Percentiles rank a stretch among this genome's conserved stretches.
phyloP scores from a whole-genome alignment of 2,113 vertebrate species.

The Rattus rattus region DNA sequence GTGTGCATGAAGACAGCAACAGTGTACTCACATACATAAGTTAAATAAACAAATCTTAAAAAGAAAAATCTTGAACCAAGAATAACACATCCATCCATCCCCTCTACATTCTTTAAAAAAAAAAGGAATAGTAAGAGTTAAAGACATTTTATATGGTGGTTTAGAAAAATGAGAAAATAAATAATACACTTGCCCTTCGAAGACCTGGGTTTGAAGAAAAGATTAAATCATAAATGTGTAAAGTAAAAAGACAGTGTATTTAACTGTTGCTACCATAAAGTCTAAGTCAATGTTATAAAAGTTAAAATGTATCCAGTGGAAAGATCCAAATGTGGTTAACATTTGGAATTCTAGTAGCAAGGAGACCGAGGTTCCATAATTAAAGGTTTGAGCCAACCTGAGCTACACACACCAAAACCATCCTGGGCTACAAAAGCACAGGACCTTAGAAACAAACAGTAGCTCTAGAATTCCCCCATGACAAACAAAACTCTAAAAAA shows the following conservation, averaged over 20 bases:
- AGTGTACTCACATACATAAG: too few relatives aligned
- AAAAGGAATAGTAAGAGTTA: constrained; percentile 19
- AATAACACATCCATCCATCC: too few relatives aligned
- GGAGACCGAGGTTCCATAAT: not conserved
- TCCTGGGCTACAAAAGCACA: not conserved
- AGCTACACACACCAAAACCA: not conserved
- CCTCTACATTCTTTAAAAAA: too few relatives aligned
- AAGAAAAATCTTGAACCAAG: too few relatives aligned
- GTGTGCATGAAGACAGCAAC: too few relatives aligned
- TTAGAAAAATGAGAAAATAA: constrained; percentile 21
- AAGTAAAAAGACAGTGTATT: not conserved
- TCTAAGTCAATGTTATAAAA: not conserved
- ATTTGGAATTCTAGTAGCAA: not conserved
- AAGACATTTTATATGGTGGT: constrained; percentile 11
- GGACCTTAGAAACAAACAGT: not conserved
- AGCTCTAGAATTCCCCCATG: not conserved
- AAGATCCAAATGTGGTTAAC: not conserved
- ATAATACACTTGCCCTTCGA: not conserved
- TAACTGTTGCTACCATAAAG: not conserved
- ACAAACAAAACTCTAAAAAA: not conserved
- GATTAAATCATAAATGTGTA: not conserved
- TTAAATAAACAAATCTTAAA: too few relatives aligned
- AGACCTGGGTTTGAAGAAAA: not conserved
- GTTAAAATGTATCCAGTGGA: not conserved
- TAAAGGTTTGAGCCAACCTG: not conserved